Evolutionary conservation across 2,888 invertebrate genomes (phyloP), one percentile per base, ranked within the genome.

Genomic region (Hylaea fasciaria): DNA sequence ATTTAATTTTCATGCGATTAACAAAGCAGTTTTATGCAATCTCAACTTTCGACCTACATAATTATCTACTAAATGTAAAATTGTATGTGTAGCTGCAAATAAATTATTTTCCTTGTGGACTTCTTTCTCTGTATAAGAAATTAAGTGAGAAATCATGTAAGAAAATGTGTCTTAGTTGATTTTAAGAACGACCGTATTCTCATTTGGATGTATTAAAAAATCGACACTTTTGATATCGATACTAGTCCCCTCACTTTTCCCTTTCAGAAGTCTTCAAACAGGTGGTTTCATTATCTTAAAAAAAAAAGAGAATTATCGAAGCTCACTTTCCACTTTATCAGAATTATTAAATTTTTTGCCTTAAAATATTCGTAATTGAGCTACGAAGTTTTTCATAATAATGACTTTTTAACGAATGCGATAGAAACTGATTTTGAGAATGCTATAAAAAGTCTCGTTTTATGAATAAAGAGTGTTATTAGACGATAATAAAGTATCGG

Each of bases 241-340:
- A 48, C 7, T 41, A 16, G 8, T 16, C 11, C 17, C 57, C 28
- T 51, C 57, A 45, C 61, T 47, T 44, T n/a, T 17, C 10, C 32
- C 17, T 50, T 65, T 61, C 57, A 45, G 49, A 58, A 49, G 57
- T 50, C 53, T 29, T 56, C 53, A 48, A 61, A 68, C 68, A 68
- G 68, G 65, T 68, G 68, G 65, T 68, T 67, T 60, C 54, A 53
- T 67, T 64, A 59, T 64, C 57, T 56, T 37, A 49, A 43, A 61
- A 58, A 60, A 60, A 53, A 41, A n/a, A n/a, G n/a, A 62, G 50
- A 62, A 43, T 65, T 60, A 57, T 60, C 56, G 55, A 48, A 47
- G 58, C 57, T 55, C 58, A 59, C 40, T 54, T 65, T 63, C 29
- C 41, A 11, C 14, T 53, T 60, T 61, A 57, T 57, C 32, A 35